Base-by-base conservation (phyloP, 2,888 invertebrate genomes). In the Hydroisotoma schaefferi region DNA sequence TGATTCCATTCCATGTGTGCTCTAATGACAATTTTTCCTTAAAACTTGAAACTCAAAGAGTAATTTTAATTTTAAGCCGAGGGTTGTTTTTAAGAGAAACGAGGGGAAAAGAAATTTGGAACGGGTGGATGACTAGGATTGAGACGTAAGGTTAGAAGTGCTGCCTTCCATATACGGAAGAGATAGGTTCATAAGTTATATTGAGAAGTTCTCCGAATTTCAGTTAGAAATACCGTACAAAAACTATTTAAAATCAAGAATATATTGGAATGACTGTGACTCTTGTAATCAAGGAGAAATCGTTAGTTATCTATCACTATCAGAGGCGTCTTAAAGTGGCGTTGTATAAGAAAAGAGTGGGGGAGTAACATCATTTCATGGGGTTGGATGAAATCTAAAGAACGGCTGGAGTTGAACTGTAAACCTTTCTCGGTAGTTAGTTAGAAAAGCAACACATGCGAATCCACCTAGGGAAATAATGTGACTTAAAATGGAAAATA, bases 1-100 rank as follows among this genome's bases (percentile, higher is more conserved):
- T 71, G 71, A 71, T 71, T 71, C 67, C 69, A 69, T 69, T 68
- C 71, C 71, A 69, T 69, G 65, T 69, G 69, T 63, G 57, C 57
- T 59, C 61, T 71, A 71, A 71, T 69, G 71, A 69, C 71, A 69
- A 62, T 69, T 69, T 67, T 58, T 64, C 60, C 49, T 52, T 49
- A 57, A 57, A 67, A 59, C 46, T 40, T 61, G 59, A 63, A 63
- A 56, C 47, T 54, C 18, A 56, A 58, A 52, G 48, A 46, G 26
- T 15, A 48, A 54, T 43, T 53, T 60, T 64, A 64, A 58, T 64
- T 64, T 64, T 61, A 61, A 63, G 55, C 57, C 59, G 57, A 37
- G 56, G 47, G 59, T 46, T 46, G 25, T 58, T 53, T 53, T 61
- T 38, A 61, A 53, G 33, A 48, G 26, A 55, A 52, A 55, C 23